Percentiles rank a stretch among this genome's conserved stretches.
phyloP scores from a whole-genome alignment of 2,113 vertebrate species.

The Callorhinus ursinus region DNA sequence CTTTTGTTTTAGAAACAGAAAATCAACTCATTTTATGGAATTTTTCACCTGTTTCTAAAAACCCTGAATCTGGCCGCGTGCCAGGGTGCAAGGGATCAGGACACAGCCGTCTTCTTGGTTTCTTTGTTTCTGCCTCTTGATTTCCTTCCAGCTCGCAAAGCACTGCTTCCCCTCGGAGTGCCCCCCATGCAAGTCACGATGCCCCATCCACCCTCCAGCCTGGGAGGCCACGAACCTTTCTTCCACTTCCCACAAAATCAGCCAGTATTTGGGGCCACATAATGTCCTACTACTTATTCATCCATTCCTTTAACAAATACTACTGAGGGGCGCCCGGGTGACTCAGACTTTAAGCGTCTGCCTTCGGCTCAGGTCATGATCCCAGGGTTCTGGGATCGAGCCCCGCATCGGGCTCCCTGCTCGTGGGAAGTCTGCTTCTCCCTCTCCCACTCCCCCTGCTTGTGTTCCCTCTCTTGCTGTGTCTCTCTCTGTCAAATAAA shows the following conservation, averaged over 20 bases:
- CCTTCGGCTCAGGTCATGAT: too few relatives aligned
- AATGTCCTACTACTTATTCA: accelerated
- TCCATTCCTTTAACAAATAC: background rate
- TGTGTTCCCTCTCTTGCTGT: too few relatives aligned
- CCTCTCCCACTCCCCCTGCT: too few relatives aligned
- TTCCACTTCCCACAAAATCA: background rate
- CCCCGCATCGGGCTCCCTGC: too few relatives aligned
- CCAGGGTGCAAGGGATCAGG: background rate
- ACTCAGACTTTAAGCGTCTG: too few relatives aligned
- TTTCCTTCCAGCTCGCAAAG: background rate
- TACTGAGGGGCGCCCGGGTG: background rate
- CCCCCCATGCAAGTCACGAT: accelerated
- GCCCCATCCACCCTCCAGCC: background rate
- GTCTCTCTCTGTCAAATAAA: too few relatives aligned
- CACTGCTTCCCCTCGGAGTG: accelerated
- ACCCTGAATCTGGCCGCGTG: background rate
- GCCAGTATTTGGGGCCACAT: accelerated
- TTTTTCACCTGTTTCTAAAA: constrained; percentile 41
- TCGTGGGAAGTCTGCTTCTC: too few relatives aligned
- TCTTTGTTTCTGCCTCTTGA: accelerated
- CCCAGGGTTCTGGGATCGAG: too few relatives aligned
- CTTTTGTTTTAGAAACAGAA: constrained; percentile 45
- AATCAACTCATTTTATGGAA: background rate
- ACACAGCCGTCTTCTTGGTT: background rate
- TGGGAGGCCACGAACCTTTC: background rate